Evolutionary conservation across 2,888 invertebrate genomes (phyloP).

Genomic region (Cactoblastis cactorum): DNA sequence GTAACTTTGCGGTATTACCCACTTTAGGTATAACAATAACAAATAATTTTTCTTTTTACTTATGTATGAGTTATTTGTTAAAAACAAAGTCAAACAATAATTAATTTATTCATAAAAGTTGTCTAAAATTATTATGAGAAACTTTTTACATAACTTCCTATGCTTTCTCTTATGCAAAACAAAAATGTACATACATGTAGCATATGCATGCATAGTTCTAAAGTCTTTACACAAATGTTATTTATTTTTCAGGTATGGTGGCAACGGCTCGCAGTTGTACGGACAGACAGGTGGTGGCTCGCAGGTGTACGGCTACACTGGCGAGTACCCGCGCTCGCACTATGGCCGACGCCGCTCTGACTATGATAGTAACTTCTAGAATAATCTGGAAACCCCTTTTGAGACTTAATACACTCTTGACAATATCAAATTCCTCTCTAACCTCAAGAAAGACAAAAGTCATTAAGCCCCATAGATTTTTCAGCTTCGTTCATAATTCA

Average conservation of each 20-base stretch:
- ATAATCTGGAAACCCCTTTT: conserved; percentile 30
- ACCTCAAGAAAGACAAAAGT: conserved; percentile 43
- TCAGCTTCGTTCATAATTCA: too few relatives aligned
- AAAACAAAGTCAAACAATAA: too few relatives aligned
- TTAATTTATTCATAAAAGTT: too few relatives aligned
- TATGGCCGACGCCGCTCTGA: conserved; percentile 84
- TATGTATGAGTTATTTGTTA: too few relatives aligned
- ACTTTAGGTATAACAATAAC: too few relatives aligned
- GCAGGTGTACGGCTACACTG: conserved; percentile 76
- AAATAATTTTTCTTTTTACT: too few relatives aligned
- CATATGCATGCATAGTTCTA: too few relatives aligned
- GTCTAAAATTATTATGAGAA: too few relatives aligned
- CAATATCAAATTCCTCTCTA: conserved; percentile 66
- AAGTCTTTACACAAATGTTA: neutral
- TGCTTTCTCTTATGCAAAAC: too few relatives aligned
- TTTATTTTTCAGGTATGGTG: conserved; percentile 55
- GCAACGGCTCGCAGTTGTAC: conserved; percentile 84
- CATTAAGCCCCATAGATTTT: neutral
- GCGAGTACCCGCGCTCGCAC: conserved; percentile 73
- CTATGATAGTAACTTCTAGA: conserved; percentile 89
- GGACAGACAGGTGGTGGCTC: conserved; percentile 82
- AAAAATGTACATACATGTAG: too few relatives aligned
- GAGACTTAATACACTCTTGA: conserved; percentile 55
- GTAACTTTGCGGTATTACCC: too few relatives aligned
- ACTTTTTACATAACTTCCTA: too few relatives aligned